These are phyloP conservation scores for Paramisgurnus dabryanus DNA, from an alignment of 2,113 vertebrate genomes.

Conservation along the genomic window DNA sequence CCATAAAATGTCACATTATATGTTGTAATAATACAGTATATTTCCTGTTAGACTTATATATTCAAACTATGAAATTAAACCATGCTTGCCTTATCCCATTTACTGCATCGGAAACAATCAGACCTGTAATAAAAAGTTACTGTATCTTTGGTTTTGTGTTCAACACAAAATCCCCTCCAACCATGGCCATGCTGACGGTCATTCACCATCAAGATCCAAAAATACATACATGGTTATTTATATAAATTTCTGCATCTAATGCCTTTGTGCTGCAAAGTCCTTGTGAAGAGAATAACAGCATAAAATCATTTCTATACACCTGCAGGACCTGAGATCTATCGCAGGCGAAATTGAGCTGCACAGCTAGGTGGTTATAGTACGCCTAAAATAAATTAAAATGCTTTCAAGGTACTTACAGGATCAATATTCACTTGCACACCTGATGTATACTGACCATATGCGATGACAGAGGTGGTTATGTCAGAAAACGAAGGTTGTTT, in stretches of 20 bases:
- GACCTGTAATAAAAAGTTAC: background rate
- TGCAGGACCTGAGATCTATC: background rate
- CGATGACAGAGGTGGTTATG: slow-evolving; percentile 1
- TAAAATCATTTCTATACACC: background rate
- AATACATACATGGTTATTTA: background rate
- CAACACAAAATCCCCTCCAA: background rate
- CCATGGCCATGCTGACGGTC: background rate
- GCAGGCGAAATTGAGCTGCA: background rate
- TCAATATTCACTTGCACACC: background rate
- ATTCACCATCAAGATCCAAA: background rate
- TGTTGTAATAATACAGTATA: too few species aligned
- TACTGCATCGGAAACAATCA: too few species aligned
- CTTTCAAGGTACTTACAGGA: background rate
- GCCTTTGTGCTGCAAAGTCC: background rate
- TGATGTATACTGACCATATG: background rate
- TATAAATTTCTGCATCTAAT: background rate
- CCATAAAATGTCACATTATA: background rate
- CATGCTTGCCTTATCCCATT: too few species aligned
- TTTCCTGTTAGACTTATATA: too few species aligned
- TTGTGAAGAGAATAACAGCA: background rate
- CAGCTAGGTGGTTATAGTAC: background rate
- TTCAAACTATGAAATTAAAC: too few species aligned
- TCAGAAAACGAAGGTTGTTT: slow-evolving; percentile 8
- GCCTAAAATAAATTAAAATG: background rate
- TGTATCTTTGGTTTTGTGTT: too few species aligned